Percentiles rank a stretch among this genome's conserved stretches.
Conservation (phyloP, 2,113 vertebrate species). For the Benitochromis conjunctus region DNA sequence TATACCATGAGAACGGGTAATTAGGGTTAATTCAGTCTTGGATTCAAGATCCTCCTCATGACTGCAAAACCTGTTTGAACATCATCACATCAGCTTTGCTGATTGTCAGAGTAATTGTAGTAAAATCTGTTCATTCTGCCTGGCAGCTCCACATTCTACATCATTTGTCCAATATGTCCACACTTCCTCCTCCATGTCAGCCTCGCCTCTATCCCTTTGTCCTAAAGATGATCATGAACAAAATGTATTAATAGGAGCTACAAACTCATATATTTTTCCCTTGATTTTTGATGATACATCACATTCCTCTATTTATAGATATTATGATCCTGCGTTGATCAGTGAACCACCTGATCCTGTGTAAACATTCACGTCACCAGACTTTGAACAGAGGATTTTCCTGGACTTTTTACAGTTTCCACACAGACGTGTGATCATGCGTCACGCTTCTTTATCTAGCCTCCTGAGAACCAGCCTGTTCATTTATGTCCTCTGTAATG, state of each 20-base stretch:
- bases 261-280: not conserved
- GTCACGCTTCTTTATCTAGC: not conserved
- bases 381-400: not conserved
- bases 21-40: not conserved
- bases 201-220: not conserved
- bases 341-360: not conserved
- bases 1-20: not conserved
- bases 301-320: not conserved
- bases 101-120: not conserved
- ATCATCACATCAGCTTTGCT: not conserved
- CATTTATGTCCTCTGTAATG: not conserved
- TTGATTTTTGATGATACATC: not conserved
- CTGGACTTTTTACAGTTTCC: not conserved
- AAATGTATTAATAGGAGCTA: not conserved
- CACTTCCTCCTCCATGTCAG: not conserved
- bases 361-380: not conserved
- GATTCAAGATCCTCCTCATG: not conserved
- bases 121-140: not conserved
- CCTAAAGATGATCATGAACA: not conserved
- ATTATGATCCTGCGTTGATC: not conserved
- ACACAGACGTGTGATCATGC: not conserved
- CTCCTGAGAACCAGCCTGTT: not conserved
- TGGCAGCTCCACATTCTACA: not conserved
- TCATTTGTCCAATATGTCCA: not conserved
- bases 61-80: not conserved